phyloP scores from a whole-genome alignment of 2,113 vertebrate genomes.

The Tamias sibiricus region DNA sequence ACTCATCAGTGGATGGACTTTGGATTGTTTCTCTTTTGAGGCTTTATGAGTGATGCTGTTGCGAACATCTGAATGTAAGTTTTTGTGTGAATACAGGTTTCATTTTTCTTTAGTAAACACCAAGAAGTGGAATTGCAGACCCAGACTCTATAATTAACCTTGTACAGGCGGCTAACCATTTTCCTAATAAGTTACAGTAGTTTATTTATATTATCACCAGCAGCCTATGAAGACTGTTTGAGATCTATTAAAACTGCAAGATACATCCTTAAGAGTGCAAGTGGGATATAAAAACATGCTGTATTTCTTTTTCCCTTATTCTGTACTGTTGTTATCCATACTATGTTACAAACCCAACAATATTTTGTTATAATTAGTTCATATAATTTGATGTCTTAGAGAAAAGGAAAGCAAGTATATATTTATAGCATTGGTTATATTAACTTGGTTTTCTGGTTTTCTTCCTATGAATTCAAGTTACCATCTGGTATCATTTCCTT shows the following conservation, averaged over 20 bases:
- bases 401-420: not conserved
- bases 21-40: not conserved
- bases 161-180: not conserved
- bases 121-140: not conserved
- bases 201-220: not conserved
- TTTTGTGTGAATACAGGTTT: not conserved
- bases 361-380: no score
- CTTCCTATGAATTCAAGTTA: not conserved
- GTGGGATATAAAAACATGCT: not conserved
- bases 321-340: not conserved
- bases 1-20: not conserved
- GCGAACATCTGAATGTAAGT: not conserved
- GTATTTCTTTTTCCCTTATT: not conserved
- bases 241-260: not conserved
- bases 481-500: not conserved
- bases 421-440: not conserved
- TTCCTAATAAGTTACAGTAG: not conserved
- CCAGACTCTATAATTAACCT: not conserved
- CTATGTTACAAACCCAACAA: not conserved
- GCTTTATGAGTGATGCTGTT: not conserved
- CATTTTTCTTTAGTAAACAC: not conserved
- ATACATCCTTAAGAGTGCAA: not conserved
- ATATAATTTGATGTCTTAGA: no score
- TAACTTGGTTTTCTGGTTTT: conserved; percentile 5
- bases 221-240: not conserved